phyloP scores from a whole-genome alignment of 53 echinoderm and acorn worm genomes.

The Holothuria scabra region DNA sequence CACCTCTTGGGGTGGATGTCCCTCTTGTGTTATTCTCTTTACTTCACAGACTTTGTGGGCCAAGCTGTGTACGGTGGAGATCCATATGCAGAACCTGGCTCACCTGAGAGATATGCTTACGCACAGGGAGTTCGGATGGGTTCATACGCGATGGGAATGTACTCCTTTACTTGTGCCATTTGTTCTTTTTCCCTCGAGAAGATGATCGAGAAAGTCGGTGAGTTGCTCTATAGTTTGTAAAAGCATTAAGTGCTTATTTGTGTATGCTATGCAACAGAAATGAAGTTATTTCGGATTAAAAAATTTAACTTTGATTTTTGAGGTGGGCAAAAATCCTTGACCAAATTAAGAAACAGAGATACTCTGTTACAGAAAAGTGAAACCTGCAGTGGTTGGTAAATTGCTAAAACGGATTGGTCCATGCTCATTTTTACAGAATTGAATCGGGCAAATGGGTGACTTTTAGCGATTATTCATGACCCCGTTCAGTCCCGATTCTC shows the following conservation, averaged over 20 bases:
- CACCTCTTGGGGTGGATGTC: constrained; percentile 99
- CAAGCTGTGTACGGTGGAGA: constrained; percentile 88
- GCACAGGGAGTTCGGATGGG: constrained; percentile 89
- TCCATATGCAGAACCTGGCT: constrained; percentile 77
- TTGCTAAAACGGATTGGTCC: too few species aligned
- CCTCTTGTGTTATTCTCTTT: constrained; percentile 93
- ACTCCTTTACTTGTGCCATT: constrained; percentile 88
- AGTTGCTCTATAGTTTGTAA: not conserved
- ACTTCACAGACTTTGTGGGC: constrained; percentile 98
- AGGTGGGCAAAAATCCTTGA: too few species aligned
- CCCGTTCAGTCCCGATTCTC: too few species aligned
- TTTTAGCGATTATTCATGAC: too few species aligned
- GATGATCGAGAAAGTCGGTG: constrained; percentile 76
- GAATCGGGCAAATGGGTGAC: too few species aligned
- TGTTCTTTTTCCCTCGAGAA: constrained; percentile 80
- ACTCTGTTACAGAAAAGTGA: too few species aligned
- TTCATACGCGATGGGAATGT: constrained; percentile 91
- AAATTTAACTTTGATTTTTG: too few species aligned
- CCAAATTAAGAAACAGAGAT: too few species aligned
- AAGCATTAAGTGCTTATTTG: not conserved
- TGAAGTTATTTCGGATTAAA: too few species aligned
- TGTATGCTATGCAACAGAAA: too few species aligned
- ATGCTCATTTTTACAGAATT: too few species aligned
- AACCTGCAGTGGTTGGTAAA: too few species aligned
- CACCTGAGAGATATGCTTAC: constrained; percentile 68